These are phyloP conservation scores for Mustela lutreola DNA, from an alignment of 2,113 vertebrate genomes.

Conservation along the genomic window DNA sequence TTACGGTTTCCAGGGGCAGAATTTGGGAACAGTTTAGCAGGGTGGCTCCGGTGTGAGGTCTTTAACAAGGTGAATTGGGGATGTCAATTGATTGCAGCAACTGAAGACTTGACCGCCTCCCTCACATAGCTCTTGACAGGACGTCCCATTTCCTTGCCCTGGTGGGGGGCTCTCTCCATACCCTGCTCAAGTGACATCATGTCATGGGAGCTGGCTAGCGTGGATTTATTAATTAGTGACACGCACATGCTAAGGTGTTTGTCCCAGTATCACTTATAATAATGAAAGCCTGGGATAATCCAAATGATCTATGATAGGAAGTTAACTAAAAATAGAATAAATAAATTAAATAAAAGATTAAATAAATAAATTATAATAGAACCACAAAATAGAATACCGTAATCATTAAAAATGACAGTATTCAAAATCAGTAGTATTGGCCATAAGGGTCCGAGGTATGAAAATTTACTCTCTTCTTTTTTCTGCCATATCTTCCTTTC, in stretches of 20 bases:
- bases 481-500: background rate
- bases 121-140: background rate
- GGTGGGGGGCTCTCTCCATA: background rate
- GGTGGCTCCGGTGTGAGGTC: background rate
- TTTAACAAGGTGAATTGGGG: background rate
- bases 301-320: background rate
- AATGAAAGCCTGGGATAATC: background rate
- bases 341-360: background rate
- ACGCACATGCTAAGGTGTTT: background rate
- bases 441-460: background rate
- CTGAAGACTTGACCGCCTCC: background rate
- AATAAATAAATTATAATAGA: background rate
- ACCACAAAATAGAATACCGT: background rate
- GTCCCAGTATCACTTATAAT: background rate
- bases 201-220: background rate
- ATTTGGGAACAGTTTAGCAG: background rate
- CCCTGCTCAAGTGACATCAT: background rate
- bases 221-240: background rate
- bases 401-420: background rate
- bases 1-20: background rate
- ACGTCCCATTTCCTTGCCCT: background rate
- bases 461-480: slow-evolving; percentile 8
- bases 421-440: background rate
- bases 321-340: background rate
- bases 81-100: background rate